Base-by-base conservation (phyloP, 2,113 vertebrate genomes). In the Herpetotheres cachinnans region DNA sequence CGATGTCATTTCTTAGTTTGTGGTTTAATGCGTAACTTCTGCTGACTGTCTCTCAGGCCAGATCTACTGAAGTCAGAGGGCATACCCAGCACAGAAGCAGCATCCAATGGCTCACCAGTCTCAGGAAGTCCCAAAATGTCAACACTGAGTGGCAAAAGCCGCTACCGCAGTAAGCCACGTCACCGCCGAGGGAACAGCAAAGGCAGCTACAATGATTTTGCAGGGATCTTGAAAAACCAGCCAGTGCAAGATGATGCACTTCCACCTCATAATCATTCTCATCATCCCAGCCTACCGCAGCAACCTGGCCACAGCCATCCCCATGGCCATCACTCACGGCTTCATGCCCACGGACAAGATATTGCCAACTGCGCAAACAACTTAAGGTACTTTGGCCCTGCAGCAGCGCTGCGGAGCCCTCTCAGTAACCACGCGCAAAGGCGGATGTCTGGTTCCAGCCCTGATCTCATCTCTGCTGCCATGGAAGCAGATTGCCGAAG, bases 131-230 rank as follows among this genome's bases (percentile, higher is more conserved):
- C 99, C 34, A 99, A 99, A 96, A 98, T 99, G 94, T 99, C 99
- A 89, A 99, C 99, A 1, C 98, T 98, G 24, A 98, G 98, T 3
- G 98, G 99, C 72, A 99, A 99, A 96, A 98, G 98, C 92, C 98
- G 99, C 8, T 99, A 99, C 93, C 98, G 99, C 52, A 99, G 99
- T 97, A 99, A 99, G 97, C 99, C 99, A 6, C 99, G 99, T 8
- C 99, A 99, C 96, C 99, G 99, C 56, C 98, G 99, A 13, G 99
- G 98, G 56, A 99, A 99, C 93, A 99, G 99, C 95, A 99, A 99
- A 96, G 99, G 99, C 95, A 99, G 99, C 98, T 99, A 99, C 95
- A 98, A 91, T 1, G 99, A 99, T 95, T 99, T 99, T 85, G 96
- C 98, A 6, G 98, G 98, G 24, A 97, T 99, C 82, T 96, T 99